Conservation (phyloP, 2,888 invertebrate species). For the Agrotis clavis region DNA sequence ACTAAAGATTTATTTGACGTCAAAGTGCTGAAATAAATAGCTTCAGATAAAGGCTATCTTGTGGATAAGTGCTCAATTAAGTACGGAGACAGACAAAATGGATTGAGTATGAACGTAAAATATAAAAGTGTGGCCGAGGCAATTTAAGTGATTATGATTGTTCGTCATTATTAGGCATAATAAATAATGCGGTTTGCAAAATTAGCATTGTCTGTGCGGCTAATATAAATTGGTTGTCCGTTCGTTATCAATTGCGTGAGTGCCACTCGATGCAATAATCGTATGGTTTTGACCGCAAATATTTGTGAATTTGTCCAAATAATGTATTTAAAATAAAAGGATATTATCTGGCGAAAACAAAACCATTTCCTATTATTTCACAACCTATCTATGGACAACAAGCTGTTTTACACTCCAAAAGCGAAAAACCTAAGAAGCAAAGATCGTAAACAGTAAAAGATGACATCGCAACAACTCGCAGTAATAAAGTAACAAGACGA, state of each 20-base stretch:
- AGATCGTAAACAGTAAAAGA: slow-evolving; percentile 18
- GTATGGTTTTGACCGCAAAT: background rate
- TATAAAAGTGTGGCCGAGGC: slow-evolving; percentile 30
- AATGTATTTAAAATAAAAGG: background rate
- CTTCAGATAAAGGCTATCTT: slow-evolving; percentile 48
- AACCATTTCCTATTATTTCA: background rate
- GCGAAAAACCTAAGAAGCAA: background rate
- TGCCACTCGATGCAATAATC: background rate
- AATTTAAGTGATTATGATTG: slow-evolving; percentile 32
- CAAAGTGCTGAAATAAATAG: slow-evolving; percentile 59
- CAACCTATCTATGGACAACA: too few relatives aligned
- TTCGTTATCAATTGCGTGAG: slow-evolving; percentile 22
- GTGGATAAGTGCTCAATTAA: slow-evolving; percentile 56
- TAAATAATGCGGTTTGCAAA: background rate
- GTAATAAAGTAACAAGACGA: slow-evolving; percentile 37
- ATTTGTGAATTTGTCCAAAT: background rate
- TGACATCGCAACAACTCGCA: slow-evolving; percentile 35
- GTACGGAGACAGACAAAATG: slow-evolving; percentile 35
- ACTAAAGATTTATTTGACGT: slow-evolving; percentile 57
- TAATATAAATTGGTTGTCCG: slow-evolving; percentile 13
- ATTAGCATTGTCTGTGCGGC: slow-evolving; percentile 4
- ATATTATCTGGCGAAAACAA: too few relatives aligned
- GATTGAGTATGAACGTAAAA: slow-evolving; percentile 49
- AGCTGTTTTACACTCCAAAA: background rate
- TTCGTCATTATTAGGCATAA: slow-evolving; percentile 17